Evolutionary conservation across 2,113 vertebrate species (phyloP).

Genomic region (Mormyrus lacerda): DNA sequence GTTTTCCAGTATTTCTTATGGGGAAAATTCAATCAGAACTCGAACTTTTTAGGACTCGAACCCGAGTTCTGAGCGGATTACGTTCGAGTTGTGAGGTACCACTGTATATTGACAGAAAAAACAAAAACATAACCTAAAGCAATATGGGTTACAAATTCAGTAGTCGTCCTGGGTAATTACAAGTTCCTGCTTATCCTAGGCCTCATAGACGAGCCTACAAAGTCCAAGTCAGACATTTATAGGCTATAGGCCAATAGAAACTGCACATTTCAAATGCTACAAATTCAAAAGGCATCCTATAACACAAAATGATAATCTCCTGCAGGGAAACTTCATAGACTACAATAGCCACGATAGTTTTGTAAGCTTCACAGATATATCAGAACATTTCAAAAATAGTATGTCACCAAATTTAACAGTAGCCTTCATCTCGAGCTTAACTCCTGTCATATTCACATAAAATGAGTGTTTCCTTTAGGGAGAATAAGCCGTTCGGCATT

Average conservation of each 20-base stretch:
- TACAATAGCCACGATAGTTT: background rate
- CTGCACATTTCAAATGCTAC: background rate
- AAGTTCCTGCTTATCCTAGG: background rate
- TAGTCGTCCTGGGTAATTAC: background rate
- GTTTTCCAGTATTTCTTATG: too few relatives aligned
- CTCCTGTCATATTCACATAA: background rate
- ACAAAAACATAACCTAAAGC: background rate
- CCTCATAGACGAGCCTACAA: background rate
- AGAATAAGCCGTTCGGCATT: background rate
- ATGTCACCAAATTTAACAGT: background rate
- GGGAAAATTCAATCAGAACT: too few relatives aligned
- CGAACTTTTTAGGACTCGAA: too few relatives aligned
- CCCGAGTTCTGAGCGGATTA: too few relatives aligned
- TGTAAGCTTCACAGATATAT: background rate
- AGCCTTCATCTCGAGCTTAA: background rate
- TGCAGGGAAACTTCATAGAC: background rate
- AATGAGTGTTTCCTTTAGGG: background rate
- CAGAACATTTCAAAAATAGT: background rate
- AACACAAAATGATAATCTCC: background rate
- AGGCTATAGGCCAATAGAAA: background rate
- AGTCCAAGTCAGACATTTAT: background rate
- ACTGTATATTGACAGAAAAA: background rate
- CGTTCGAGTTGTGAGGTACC: too few relatives aligned
- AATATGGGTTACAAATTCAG: background rate
- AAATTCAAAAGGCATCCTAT: background rate